Evolutionary conservation across 92 coral and sea anemone species (phyloP), one percentile per base, ranked within the genome.

Genomic region (Bergia sp.): DNA sequence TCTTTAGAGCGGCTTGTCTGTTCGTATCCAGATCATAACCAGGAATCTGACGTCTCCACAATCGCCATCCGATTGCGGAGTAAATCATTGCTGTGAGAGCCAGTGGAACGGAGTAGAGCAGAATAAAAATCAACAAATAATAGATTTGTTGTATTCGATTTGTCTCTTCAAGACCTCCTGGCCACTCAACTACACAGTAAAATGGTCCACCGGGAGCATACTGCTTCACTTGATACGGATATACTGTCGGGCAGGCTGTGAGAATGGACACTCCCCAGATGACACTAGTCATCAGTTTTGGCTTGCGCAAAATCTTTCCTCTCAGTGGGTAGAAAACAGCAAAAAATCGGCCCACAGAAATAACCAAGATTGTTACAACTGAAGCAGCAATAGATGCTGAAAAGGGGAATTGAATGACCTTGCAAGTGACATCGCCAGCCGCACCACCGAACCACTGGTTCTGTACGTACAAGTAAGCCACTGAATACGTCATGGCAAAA

Each of bases 281-380:
- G 37, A 91, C 4, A 4, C 61, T 29, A 0, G 87, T 86, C 83
- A 91, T 58, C 10, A 91, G 55, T 23, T 64, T 91, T 38, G 90
- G 84, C 65, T 49, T 81, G 3, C 76, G 87, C 40, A 91, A 79
- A 72, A 88, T 47, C 29, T 65, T 75, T 38, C 85, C 84, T 37
- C 76, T 88, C 44, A 91, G 61, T 38, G 93, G 93, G 57, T 64
- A 88, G 20, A 81, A 91, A 1, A 91, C 81, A n/a, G 93, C 93
- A 50, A 55, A 91, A 73, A 81, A 91, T 12, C 91, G 42, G 1
- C 89, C 91, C 2, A 91, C 10, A 7, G 93, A 91, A 61, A 91
- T 87, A 3, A 91, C 81, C 57, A 91, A n/a, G 76, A 91, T 88
- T 8, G 93, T 91, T 5, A 88, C 57, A 7, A 91, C 88, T 21